A percentile compares a stretch with the other conserved stretches of the same genome.
Evolutionary conservation across 2,797 vertebrate species (phyloP).

Genomic region (Anas bahamensis): DNA sequence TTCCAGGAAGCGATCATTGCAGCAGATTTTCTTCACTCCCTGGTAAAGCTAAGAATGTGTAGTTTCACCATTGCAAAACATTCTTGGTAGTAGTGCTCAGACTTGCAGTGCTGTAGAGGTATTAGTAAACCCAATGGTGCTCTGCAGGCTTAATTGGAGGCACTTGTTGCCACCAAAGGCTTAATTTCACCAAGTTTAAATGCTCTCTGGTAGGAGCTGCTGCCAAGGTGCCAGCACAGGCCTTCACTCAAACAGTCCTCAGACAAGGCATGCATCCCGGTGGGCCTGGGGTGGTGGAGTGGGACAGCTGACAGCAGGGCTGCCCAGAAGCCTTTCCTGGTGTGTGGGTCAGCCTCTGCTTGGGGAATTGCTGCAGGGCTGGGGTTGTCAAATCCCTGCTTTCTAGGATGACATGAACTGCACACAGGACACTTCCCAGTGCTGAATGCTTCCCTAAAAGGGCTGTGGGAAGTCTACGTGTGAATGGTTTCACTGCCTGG

Average conservation of each 20-base stretch:
- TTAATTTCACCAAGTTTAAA: neutral
- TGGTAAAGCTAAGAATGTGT: slow-evolving; percentile 58
- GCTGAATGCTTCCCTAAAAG: neutral
- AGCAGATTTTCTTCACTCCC: slow-evolving; percentile 64
- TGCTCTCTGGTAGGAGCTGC: neutral
- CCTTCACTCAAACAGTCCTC: accelerated
- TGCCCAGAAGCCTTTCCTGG: neutral
- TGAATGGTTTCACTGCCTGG: neutral
- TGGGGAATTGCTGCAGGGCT: neutral
- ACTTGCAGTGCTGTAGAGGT: neutral
- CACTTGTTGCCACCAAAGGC: neutral
- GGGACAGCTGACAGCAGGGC: neutral
- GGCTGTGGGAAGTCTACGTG: accelerated
- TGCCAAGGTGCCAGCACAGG: neutral
- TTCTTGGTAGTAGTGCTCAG: slow-evolving; percentile 23
- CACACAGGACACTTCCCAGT: neutral
- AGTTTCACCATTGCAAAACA: slow-evolving; percentile 43
- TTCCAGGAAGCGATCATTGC: slow-evolving; percentile 49
- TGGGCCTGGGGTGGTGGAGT: too few relatives aligned
- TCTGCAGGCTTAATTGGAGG: neutral
- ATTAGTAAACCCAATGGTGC: neutral
- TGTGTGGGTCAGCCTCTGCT: neutral
- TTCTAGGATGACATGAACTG: neutral
- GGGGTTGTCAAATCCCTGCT: neutral
- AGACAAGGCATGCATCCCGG: neutral